Evolutionary conservation across 1,140 invertebrate species (phyloP), one percentile per base, ranked within the genome.

Genomic region (Antheraea mylitta): DNA sequence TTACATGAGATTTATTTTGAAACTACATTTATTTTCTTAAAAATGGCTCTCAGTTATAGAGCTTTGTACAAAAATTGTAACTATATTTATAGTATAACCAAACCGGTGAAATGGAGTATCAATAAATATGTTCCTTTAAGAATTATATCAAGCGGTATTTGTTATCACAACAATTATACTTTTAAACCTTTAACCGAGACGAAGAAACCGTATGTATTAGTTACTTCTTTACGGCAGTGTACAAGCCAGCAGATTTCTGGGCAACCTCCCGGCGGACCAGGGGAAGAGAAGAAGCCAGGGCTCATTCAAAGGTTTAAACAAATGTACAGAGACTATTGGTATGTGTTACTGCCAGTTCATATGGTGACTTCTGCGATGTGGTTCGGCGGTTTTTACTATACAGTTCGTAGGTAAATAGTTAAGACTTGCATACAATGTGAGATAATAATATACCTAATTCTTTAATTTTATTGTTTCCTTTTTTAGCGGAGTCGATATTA

Each of bases 281-380:
- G 94, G 95, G 69, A 94, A 95, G 70, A 94, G 95, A 78, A 96
- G 77, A 78, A 96, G 77, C 74, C 93, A 36, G 93, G 95, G 6
- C 77, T 98, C 11, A 96, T 97, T 83, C 94, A 97, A 80, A 95
- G 94, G 80, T 98, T 99, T 89, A 99, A 98, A 89, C 93, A 96
- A 81, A 96, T 99, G 95, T 97, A 97, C 81, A 96, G 96, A 89
- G 96, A 99, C 84, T 99, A 99, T 92, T 99, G 98, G 96, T 98
- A 99, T 92, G 95, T 99, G 68, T 85, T 98, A 45, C 92, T 99
- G 68, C 97, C 97, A 38, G 97, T 99, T 0, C 98, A 99, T 92
- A 78, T 97, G 67, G 93, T 95, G 7, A 99, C 98, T 11, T 99
- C 97, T 0, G 86, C 94, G 66, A 93, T 95, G 69, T 99, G 98